A percentile compares a stretch with the other conserved stretches of the same genome.
phyloP scores from a whole-genome alignment of 2,113 vertebrate genomes.

The Chrysemys picta region DNA sequence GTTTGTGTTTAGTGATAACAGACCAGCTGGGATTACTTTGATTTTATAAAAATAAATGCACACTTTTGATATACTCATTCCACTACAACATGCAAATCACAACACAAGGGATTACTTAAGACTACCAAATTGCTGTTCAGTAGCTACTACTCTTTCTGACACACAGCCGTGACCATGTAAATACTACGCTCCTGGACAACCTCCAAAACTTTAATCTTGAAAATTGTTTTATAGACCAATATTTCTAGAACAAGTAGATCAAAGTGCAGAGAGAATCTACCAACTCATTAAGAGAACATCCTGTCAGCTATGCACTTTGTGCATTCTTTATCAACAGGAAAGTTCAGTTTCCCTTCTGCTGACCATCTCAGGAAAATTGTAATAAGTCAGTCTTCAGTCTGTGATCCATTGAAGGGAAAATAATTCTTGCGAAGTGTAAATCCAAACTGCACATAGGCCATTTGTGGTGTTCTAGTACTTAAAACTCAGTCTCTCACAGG shows the following conservation, averaged over 20 bases:
- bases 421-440: constrained; percentile 44
- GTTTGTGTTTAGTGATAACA: constrained; percentile 10
- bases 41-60: constrained; percentile 48
- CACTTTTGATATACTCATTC: constrained; percentile 31
- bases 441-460: constrained; percentile 30
- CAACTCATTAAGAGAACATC: background rate
- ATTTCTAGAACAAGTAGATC: constrained; percentile 28
- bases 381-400: constrained; percentile 36
- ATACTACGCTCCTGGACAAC: background rate
- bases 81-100: constrained; percentile 62
- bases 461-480: constrained; percentile 21
- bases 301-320: constrained; percentile 1
- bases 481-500: constrained; percentile 29
- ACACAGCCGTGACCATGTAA: constrained; percentile 49
- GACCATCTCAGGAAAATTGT: background rate
- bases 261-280: constrained; percentile 38
- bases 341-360: background rate
- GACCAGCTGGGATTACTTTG: constrained; percentile 29
- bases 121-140: constrained; percentile 60
- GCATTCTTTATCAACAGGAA: constrained; percentile 29
- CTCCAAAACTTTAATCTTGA: background rate
- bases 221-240: constrained; percentile 50
- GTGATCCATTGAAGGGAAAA: constrained; percentile 7
- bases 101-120: constrained; percentile 63
- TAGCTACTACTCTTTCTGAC: constrained; percentile 58